Conservation (phyloP, 2,113 vertebrate genomes). For the Saiga tatarica region DNA sequence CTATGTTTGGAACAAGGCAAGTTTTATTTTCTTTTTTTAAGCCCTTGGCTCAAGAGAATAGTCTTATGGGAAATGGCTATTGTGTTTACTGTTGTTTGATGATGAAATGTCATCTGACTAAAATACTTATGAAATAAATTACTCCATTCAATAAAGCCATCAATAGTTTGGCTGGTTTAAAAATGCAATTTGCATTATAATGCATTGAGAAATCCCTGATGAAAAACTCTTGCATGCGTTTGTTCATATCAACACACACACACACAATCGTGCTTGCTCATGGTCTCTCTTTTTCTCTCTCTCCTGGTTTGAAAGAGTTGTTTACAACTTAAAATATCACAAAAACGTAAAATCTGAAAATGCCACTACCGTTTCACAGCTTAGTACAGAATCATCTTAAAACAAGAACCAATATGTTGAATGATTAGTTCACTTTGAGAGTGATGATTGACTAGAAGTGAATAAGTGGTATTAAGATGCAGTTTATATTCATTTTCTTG, state of each 20-base stretch:
- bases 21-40: conserved; percentile 64
- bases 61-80: conserved; percentile 79
- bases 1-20: conserved; percentile 64
- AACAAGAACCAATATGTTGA: conserved; percentile 11
- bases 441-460: neutral
- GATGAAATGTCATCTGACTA: conserved; percentile 77
- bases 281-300: neutral
- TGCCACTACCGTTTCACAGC: conserved; percentile 21
- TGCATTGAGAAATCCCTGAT: conserved; percentile 57
- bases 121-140: conserved; percentile 79
- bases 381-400: conserved; percentile 33
- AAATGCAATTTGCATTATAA: conserved; percentile 76
- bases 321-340: conserved; percentile 15
- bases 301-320: neutral
- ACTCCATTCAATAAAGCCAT: conserved; percentile 80
- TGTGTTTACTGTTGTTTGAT: conserved; percentile 80
- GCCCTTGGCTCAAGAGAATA: conserved; percentile 70
- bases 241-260: conserved; percentile 60
- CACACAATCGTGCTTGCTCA: neutral
- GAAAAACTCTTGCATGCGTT: conserved; percentile 60
- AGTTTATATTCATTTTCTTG: neutral
- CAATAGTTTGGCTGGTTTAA: conserved; percentile 75
- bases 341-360: conserved; percentile 4
- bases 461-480: neutral
- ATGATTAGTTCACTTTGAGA: conserved; percentile 24